Evolutionary conservation across 2,797 vertebrate genomes (phyloP), one percentile per base, ranked within the genome.

Genomic region (Gouania willdenowi): DNA sequence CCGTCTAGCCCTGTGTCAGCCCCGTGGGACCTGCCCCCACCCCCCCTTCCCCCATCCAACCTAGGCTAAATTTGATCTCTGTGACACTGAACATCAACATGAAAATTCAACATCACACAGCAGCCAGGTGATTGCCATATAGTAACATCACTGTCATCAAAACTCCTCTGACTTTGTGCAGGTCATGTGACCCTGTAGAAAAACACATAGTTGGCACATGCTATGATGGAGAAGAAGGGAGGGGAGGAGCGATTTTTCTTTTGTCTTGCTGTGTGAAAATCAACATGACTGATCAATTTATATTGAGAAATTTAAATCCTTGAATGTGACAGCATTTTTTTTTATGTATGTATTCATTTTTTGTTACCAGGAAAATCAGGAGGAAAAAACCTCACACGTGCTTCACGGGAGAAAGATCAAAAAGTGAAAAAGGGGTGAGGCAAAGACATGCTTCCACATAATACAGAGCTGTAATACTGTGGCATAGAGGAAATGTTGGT

Each of bases 221-320:
- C n/a, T n/a, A n/a, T n/a, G n/a, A n/a, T n/a, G n/a, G n/a, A n/a
- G n/a, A n/a, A n/a, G n/a, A n/a, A n/a, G n/a, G n/a, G n/a, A n/a
- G n/a, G n/a, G n/a, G n/a, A n/a, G n/a, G n/a, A n/a, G n/a, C n/a
- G 28, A 68, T 61, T 27, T 60, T 33, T 61, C 61, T 72, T 73
- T 76, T 6, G 18, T 61, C 55, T 47, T 56, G 58, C 73, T 75
- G 69, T 71, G 73, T 77, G 76, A 62, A 75, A 77, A 73, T 77
- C 58, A 63, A 67, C 60, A 46, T 65, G 70, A 81, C 71, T 77
- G 81, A 83, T 85, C 77, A 84, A 86, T 86, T 83, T 83, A 86
- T 86, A 82, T 87, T 85, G 74, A 85, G 79, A 62, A 72, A 75
- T 73, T 21, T 44, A 80, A 76, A 69, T 83, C 76, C 79, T 66